Conservation (phyloP, 2,888 invertebrate genomes). For the Escarpia spicata region DNA sequence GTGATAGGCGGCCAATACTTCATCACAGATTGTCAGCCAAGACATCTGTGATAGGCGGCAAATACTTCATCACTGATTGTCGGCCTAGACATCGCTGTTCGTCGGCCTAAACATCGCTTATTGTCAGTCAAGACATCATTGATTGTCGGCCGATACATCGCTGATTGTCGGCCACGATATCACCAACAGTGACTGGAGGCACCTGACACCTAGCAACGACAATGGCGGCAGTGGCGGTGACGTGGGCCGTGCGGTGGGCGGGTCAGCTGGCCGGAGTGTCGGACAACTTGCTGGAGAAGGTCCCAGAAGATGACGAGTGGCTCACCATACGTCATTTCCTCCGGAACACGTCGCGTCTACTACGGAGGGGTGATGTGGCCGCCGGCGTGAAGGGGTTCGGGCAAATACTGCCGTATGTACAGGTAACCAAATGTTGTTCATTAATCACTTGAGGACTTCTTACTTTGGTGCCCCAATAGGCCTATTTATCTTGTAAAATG, state of each 20-base stretch:
- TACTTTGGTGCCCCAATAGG: background rate
- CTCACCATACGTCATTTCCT: conserved; percentile 32
- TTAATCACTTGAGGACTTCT: too few species aligned
- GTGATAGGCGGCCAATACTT: too few species aligned
- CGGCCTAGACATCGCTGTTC: background rate
- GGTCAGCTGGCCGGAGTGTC: conserved; percentile 33
- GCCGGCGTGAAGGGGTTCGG: conserved; percentile 31
- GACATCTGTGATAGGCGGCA: background rate
- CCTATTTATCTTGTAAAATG: background rate
- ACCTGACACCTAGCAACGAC: background rate
- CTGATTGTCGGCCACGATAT: background rate
- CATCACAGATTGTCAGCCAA: too few species aligned
- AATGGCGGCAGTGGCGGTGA: conserved; percentile 21
- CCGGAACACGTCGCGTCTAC: conserved; percentile 22
- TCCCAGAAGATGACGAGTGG: conserved; percentile 36
- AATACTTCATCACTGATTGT: background rate
- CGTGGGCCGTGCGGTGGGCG: conserved; percentile 26
- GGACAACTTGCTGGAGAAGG: conserved; percentile 27
- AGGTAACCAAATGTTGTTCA: background rate
- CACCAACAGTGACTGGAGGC: background rate
- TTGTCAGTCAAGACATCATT: background rate
- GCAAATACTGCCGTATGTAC: conserved; percentile 32
- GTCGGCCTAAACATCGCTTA: background rate
- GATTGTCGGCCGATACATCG: background rate
- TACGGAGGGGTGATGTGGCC: conserved; percentile 31